phyloP scores from a whole-genome alignment of 2,888 invertebrate species.

The Melanchra persicariae region DNA sequence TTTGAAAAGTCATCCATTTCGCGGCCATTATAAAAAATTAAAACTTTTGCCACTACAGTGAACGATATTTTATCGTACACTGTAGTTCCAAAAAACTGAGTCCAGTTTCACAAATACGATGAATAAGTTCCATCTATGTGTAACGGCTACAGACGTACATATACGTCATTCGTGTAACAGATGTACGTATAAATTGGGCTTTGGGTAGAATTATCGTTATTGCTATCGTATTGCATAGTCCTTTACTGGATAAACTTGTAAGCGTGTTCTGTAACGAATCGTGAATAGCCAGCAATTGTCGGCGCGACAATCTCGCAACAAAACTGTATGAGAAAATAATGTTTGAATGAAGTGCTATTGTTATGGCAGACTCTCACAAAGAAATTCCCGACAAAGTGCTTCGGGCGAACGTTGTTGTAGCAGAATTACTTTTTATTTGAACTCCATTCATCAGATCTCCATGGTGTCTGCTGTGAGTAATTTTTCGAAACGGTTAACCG shows the following conservation, averaged over 20 bases:
- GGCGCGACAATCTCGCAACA: constrained; percentile 72
- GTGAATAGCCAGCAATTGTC: constrained; percentile 79
- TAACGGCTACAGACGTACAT: constrained; percentile 32
- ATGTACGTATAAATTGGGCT: constrained; percentile 61
- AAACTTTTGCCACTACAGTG: too few species aligned
- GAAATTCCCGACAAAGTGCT: constrained; percentile 76
- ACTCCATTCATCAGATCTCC: constrained; percentile 60
- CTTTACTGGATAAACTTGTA: constrained; percentile 65
- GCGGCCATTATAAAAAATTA: constrained; percentile 12
- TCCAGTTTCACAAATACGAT: not conserved
- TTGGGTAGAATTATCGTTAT: constrained; percentile 61
- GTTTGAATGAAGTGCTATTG: constrained; percentile 81
- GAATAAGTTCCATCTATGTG: constrained; percentile 22
- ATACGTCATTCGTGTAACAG: constrained; percentile 51
- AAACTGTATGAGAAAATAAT: constrained; percentile 81
- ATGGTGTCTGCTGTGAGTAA: constrained; percentile 50
- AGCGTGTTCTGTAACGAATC: constrained; percentile 73
- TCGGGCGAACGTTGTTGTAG: constrained; percentile 69
- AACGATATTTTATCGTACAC: too few species aligned
- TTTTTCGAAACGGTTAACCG: constrained; percentile 25
- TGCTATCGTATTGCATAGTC: constrained; percentile 44
- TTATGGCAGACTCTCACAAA: constrained; percentile 73
- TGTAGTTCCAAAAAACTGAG: constrained; percentile 17
- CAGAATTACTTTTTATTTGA: constrained; percentile 74
- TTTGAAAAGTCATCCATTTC: not conserved